A percentile compares a stretch with the other conserved stretches of the same genome.
Evolutionary conservation across 2,113 vertebrate genomes (phyloP).

Genomic region (Micromys minutus): DNA sequence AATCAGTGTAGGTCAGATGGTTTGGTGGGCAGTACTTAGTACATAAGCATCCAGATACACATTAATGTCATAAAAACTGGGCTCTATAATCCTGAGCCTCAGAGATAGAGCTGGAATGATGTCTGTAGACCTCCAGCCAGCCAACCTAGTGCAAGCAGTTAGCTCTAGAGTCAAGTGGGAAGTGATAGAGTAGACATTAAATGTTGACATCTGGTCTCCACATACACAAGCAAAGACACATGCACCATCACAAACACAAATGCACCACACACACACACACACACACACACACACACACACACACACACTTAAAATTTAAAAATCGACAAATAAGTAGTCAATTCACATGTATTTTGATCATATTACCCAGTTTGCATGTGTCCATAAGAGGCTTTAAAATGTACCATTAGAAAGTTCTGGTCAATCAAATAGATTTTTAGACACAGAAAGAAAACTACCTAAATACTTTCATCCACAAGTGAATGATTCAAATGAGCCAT

Average conservation of each 20-base stretch:
- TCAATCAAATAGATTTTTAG: not conserved
- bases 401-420: not conserved
- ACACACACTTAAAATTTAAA: not conserved
- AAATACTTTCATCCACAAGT: not conserved
- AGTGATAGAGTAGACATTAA: not conserved
- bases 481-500: not conserved
- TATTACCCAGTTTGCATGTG: not conserved
- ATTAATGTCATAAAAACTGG: not conserved
- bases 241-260: not conserved
- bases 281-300: not conserved
- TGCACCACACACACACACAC: not conserved
- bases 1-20: not conserved
- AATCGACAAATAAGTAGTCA: not conserved
- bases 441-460: slow-evolving; percentile 29
- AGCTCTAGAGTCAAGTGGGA: not conserved
- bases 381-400: not conserved
- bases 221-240: not conserved
- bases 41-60: not conserved
- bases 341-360: not conserved
- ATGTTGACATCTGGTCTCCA: not conserved
- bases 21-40: not conserved
- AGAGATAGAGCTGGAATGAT: not conserved
- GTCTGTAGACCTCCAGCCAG: too few species aligned
- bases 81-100: not conserved
- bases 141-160: not conserved